Evolutionary conservation across 2,888 invertebrate genomes (phyloP).

Genomic region (Hetaerina titia): DNA sequence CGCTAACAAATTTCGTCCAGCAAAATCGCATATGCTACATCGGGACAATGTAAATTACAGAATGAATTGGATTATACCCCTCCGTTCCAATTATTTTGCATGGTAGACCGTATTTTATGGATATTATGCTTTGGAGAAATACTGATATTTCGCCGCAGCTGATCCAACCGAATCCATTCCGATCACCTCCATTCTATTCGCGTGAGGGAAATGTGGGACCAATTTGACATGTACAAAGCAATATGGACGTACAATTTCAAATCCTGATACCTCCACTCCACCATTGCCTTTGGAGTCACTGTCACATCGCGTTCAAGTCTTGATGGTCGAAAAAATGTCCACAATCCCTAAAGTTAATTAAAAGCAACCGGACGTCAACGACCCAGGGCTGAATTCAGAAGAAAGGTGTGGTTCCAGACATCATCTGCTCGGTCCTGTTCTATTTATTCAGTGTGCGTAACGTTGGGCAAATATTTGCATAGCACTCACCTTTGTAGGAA

Average conservation of each 20-base stretch:
- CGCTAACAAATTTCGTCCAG: too few relatives aligned
- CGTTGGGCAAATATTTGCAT: slow-evolving; percentile 61
- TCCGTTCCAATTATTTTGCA: not conserved
- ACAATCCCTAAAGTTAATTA: slow-evolving; percentile 42
- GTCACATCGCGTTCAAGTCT: not conserved
- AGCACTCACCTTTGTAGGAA: slow-evolving; percentile 57
- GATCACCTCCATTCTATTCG: not conserved
- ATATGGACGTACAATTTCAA: not conserved
- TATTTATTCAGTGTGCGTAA: slow-evolving; percentile 64
- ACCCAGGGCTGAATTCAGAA: slow-evolving; percentile 50
- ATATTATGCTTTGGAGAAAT: not conserved
- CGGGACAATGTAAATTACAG: not conserved
- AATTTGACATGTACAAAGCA: not conserved
- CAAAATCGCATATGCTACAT: too few relatives aligned
- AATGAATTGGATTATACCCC: not conserved
- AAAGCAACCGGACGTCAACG: slow-evolving; percentile 51
- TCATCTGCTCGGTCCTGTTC: slow-evolving; percentile 38
- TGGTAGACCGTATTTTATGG: not conserved
- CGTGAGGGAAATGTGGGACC: not conserved
- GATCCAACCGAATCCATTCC: not conserved
- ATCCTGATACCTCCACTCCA: not conserved
- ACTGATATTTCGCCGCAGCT: not conserved
- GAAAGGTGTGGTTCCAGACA: slow-evolving; percentile 59
- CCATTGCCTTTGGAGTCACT: not conserved
- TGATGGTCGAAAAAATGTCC: not conserved